Conservation (phyloP, 2,888 invertebrate genomes). For the Agonopterix alstromeriana region DNA sequence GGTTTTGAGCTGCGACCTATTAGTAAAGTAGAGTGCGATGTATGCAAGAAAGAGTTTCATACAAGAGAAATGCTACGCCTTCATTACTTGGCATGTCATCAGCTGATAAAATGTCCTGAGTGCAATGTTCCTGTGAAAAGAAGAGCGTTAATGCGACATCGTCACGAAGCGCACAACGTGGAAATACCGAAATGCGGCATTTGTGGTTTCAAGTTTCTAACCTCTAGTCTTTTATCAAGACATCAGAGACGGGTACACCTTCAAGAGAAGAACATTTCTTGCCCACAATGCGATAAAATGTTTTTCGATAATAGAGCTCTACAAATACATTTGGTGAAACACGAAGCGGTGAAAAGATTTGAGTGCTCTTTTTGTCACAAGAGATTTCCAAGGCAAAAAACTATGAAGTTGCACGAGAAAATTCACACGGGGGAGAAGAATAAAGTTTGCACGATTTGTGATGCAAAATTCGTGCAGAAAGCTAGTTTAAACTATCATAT, state of each 20-base stretch:
- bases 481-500: conserved; percentile 22
- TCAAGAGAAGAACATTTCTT: conserved; percentile 30
- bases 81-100: too few relatives aligned
- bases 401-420: conserved; percentile 9
- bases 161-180: neutral
- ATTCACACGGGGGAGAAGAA: conserved; percentile 14
- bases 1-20: too few relatives aligned
- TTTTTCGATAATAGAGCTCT: neutral
- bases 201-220: conserved; percentile 12
- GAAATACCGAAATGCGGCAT: conserved; percentile 2
- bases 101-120: too few relatives aligned
- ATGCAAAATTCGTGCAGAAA: conserved; percentile 23
- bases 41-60: neutral
- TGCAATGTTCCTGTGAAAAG: too few relatives aligned
- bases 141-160: too few relatives aligned
- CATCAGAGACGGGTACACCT: conserved; percentile 5
- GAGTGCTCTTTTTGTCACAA: conserved; percentile 27
- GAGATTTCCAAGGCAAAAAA: conserved; percentile 15
- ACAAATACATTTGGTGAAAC: conserved; percentile 4
- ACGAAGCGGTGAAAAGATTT: conserved; percentile 19
- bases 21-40: neutral
- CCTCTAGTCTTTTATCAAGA: too few relatives aligned
- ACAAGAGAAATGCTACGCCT: neutral
- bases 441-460: conserved; percentile 15
- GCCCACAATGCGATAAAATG: conserved; percentile 12